phyloP scores from a whole-genome alignment of 1,140 invertebrate genomes.

The Aphelinus atriplicis region DNA sequence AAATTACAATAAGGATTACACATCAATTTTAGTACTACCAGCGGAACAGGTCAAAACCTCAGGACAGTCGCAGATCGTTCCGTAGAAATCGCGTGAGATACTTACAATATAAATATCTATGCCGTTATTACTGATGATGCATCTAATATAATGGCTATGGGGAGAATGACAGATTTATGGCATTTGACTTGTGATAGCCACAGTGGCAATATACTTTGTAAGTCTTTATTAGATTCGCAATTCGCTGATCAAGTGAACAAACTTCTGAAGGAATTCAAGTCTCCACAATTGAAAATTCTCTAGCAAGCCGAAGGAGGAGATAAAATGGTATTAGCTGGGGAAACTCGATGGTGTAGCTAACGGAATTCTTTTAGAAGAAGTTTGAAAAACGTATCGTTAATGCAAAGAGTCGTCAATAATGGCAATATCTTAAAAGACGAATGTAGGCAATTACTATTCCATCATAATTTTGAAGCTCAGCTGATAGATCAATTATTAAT shows the following conservation, averaged over 20 bases:
- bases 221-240: neutral
- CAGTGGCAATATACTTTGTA: conserved; percentile 33
- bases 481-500: no score
- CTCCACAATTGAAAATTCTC: conserved; percentile 5
- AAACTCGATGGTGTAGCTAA: conserved; percentile 33
- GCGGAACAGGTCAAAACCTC: neutral
- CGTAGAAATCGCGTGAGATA: conserved; percentile 20
- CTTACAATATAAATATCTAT: conserved; percentile 36
- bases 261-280: conserved; percentile 16
- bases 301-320: conserved; percentile 6
- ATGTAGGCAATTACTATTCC: no score
- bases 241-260: neutral
- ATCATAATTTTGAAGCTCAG: no score
- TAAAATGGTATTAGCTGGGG: conserved; percentile 27
- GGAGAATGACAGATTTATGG: conserved; percentile 27
- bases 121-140: conserved; percentile 35
- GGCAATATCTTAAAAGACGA: no score
- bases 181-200: conserved; percentile 31
- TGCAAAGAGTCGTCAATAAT: conserved; percentile 19
- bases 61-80: conserved; percentile 19
- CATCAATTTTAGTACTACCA: neutral
- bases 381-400: conserved; percentile 30
- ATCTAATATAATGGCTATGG: conserved; percentile 34
- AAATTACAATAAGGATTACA: conserved; percentile 1
- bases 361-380: conserved; percentile 16